Evolutionary conservation across 2,888 invertebrate species (phyloP).

Genomic region (Nysson spinosus): DNA sequence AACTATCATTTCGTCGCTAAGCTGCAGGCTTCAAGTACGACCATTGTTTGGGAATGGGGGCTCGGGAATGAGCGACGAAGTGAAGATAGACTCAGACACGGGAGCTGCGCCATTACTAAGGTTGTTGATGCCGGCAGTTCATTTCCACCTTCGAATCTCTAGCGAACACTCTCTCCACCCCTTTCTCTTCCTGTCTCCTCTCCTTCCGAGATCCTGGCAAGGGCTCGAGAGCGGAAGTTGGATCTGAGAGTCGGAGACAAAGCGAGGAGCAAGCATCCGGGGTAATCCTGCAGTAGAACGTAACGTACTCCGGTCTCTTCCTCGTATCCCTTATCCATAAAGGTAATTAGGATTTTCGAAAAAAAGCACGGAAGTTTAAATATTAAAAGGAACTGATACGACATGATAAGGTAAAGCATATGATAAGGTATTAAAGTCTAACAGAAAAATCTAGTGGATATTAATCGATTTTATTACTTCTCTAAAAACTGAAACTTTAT

Average conservation of each 20-base stretch:
- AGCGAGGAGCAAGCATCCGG: conserved; percentile 71
- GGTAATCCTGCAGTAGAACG: conserved; percentile 71
- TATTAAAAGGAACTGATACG: conserved; percentile 10
- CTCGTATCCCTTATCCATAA: conserved; percentile 64
- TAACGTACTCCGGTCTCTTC: conserved; percentile 67
- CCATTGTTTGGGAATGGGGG: conserved; percentile 71
- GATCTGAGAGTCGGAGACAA: conserved; percentile 70
- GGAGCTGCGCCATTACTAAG: conserved; percentile 69
- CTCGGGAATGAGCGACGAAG: conserved; percentile 65
- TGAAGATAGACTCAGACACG: conserved; percentile 65
- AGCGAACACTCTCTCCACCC: conserved; percentile 59
- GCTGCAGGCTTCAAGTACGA: conserved; percentile 65
- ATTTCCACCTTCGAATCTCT: conserved; percentile 71
- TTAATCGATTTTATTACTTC: too few species aligned
- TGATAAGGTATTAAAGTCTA: too few species aligned
- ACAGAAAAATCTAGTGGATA: too few species aligned
- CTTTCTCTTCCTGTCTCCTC: conserved; percentile 48
- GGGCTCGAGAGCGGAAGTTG: conserved; percentile 60
- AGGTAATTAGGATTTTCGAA: conserved; percentile 71
- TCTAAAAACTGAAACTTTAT: too few species aligned
- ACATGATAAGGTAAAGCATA: neutral
- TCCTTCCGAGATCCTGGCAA: conserved; percentile 48
- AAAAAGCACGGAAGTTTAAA: conserved; percentile 40
- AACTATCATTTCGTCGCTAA: conserved; percentile 69
- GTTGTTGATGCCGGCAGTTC: conserved; percentile 71